phyloP scores from a whole-genome alignment of 2,113 vertebrate species.

The Trogon surrucura region DNA sequence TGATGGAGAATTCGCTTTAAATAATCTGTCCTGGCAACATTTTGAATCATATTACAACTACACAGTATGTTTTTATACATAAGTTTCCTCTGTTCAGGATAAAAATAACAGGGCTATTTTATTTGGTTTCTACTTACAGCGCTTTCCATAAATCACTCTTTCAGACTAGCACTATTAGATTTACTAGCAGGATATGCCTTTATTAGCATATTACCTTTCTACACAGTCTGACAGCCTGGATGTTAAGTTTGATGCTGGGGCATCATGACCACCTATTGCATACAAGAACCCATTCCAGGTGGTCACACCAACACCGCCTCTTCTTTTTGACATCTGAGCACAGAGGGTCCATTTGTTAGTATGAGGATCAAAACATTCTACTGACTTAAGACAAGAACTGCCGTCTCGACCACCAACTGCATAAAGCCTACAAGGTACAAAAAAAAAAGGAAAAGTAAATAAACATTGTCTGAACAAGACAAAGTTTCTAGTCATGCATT shows the following conservation, averaged over 20 bases:
- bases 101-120: neutral
- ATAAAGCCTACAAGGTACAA: slow-evolving; percentile 83
- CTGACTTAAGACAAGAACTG: slow-evolving; percentile 96
- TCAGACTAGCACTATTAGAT: neutral
- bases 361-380: slow-evolving; percentile 98
- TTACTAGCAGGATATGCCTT: neutral
- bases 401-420: slow-evolving; percentile 98
- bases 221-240: slow-evolving; percentile 96
- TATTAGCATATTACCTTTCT: slow-evolving; percentile 84
- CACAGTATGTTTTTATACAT: neutral
- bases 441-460: neutral
- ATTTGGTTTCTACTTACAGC: neutral
- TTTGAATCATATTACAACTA: neutral
- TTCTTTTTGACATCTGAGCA: slow-evolving; percentile 95
- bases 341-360: slow-evolving; percentile 97
- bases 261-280: slow-evolving; percentile 95
- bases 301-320: slow-evolving; percentile 95
- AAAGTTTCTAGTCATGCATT: neutral
- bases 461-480: neutral
- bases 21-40: neutral
- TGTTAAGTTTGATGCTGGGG: slow-evolving; percentile 91
- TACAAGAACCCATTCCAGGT: slow-evolving; percentile 97
- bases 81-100: neutral
- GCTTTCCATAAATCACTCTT: neutral
- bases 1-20: neutral